Base-by-base conservation (phyloP, 2,113 vertebrate genomes). In the Nerophis lumbriciformis region DNA sequence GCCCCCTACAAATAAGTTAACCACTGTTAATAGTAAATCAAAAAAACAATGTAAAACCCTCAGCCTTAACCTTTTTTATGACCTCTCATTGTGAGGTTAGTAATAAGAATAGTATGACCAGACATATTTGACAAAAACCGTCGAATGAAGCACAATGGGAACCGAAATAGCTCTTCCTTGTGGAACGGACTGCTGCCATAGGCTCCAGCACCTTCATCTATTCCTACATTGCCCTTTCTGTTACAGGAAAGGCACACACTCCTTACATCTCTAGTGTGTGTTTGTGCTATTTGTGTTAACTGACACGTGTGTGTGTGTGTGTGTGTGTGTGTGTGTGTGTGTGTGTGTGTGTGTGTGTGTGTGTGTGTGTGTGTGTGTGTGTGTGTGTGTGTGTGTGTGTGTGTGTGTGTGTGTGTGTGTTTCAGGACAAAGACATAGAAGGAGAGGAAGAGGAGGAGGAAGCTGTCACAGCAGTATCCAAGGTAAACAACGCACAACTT, bases 361-460 rank as follows among this genome's bases (percentile, higher is more conserved):
- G 19, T 71, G 28, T 75, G 64, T 75, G 28, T 66, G n/a, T 80
- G 55, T 80, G 50, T 60, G 45, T 72, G 19, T 71, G 28, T 75
- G 64, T 75, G 28, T 66, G n/a, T 80, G 55, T 80, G 50, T 60
- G 45, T 72, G 19, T 71, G 28, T 75, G 64, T 75, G 28, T 66
- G n/a, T 80, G n/a, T n/a, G 55, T 80, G 50, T 60, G 45, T 72
- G 19, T 71, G 28, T 75, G 64, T 75, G 28, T 66, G n/a, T 80
- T 47, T 52, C 64, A 88, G 87, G 83, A 83, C 75, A 87, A 87
- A 85, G 82, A 82, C 73, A 55, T 78, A 75, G 74, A 79, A 81
- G 86, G 74, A 82, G 87, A 83, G 72, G 82, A 84, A 72, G 82
- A 86, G 71, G 81, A 83, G 66, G 85, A 85, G 69, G 83, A 87